A percentile compares a stretch with the other conserved stretches of the same genome.
Conservation (phyloP, 2,113 vertebrate genomes). For the Blennius ocellaris region DNA sequence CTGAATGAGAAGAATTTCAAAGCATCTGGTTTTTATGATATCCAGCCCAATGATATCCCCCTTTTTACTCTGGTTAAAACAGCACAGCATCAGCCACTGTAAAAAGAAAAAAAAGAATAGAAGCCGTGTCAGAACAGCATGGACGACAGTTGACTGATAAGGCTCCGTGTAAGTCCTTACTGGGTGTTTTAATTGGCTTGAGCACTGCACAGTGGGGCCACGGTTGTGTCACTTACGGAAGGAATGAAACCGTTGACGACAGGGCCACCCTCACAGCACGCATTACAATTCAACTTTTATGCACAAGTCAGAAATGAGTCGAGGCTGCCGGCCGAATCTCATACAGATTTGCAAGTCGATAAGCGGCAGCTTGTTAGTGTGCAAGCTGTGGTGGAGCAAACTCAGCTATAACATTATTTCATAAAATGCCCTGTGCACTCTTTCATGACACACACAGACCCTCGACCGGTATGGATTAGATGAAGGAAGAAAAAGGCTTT, state of each 20-base stretch:
- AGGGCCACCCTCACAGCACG: slow-evolving; percentile 10
- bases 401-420: slow-evolving; percentile 14
- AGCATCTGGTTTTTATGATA: background rate
- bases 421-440: slow-evolving; percentile 6
- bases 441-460: slow-evolving; percentile 10
- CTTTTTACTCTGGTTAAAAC: background rate
- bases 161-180: slow-evolving; percentile 25
- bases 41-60: background rate
- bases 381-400: slow-evolving; percentile 38
- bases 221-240: slow-evolving; percentile 22
- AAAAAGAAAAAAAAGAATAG: background rate
- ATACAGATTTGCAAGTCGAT: slow-evolving; percentile 39
- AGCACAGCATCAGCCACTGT: background rate
- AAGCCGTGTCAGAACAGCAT: slow-evolving; percentile 1
- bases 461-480: slow-evolving; percentile 33
- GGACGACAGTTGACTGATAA: slow-evolving; percentile 37
- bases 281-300: slow-evolving; percentile 15
- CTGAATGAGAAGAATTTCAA: background rate
- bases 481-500: slow-evolving; percentile 19
- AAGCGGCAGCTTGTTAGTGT: slow-evolving; percentile 24
- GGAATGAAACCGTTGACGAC: background rate
- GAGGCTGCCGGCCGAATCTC: slow-evolving; percentile 8
- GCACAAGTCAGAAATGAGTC: background rate
- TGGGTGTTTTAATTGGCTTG: slow-evolving; percentile 66
- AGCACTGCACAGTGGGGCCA: slow-evolving; percentile 57